phyloP scores from a whole-genome alignment of 2,113 vertebrate species.

The Pao palembangensis region DNA sequence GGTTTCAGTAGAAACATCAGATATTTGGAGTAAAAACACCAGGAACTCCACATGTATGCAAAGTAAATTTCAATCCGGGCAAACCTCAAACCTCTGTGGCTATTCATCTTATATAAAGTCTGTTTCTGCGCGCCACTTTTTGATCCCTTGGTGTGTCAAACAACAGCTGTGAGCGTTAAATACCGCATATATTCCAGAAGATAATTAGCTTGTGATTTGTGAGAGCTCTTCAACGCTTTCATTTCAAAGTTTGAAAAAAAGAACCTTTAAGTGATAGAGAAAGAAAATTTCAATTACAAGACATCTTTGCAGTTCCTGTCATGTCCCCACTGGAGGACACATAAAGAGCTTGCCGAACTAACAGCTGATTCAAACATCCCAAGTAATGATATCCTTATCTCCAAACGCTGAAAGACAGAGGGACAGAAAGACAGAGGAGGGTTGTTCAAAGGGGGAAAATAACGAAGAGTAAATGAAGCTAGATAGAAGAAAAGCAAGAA shows the following conservation, averaged over 20 bases:
- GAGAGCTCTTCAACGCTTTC: not conserved
- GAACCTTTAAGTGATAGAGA: too few relatives aligned
- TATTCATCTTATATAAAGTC: not conserved
- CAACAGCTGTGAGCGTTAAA: not conserved
- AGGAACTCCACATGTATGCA: not conserved
- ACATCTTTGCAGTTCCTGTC: not conserved
- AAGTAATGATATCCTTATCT: slow-evolving; percentile 47
- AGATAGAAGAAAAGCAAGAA: slow-evolving; percentile 10
- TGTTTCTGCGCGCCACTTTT: not conserved
- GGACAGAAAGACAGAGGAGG: slow-evolving; percentile 3
- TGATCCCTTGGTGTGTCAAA: not conserved
- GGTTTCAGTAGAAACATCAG: not conserved
- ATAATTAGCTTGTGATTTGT: not conserved
- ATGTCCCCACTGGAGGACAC: not conserved
- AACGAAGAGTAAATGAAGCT: slow-evolving; percentile 20
- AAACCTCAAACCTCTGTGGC: not conserved
- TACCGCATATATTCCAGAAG: not conserved
- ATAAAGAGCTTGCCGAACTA: not conserved
- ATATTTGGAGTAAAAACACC: not conserved
- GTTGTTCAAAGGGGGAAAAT: not conserved
- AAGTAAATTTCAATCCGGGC: not conserved
- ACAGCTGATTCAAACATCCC: slow-evolving; percentile 42
- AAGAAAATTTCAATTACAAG: not conserved
- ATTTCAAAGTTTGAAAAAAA: not conserved
- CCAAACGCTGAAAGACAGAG: slow-evolving; percentile 24